A percentile compares a stretch with the other conserved stretches of the same genome.
These are phyloP conservation scores for Amblyjoppa proteus DNA, from an alignment of 2,888 invertebrate species.

Conservation along the genomic window DNA sequence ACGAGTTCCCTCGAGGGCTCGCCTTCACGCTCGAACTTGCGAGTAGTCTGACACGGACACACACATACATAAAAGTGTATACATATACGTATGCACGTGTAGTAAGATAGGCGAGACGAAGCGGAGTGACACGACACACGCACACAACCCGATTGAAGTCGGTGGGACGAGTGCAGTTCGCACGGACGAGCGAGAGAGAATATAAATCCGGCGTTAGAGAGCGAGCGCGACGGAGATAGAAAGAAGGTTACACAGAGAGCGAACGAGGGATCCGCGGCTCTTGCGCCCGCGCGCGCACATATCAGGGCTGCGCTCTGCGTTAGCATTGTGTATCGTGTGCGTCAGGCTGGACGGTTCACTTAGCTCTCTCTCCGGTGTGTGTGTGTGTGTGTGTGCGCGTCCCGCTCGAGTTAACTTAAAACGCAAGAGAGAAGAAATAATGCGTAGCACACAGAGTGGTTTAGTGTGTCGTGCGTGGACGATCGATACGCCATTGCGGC, in stretches of 20 bases:
- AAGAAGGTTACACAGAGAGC: slow-evolving; percentile 6
- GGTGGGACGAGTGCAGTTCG: slow-evolving; percentile 50
- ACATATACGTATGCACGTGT: slow-evolving; percentile 28
- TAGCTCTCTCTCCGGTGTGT: slow-evolving; percentile 56
- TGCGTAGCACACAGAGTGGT: slow-evolving; percentile 78
- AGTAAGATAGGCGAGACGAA: slow-evolving; percentile 64
- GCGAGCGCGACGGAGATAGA: slow-evolving; percentile 16
- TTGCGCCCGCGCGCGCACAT: slow-evolving; percentile 69
- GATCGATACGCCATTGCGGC: slow-evolving; percentile 83
- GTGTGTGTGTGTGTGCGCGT: slow-evolving; percentile 17
- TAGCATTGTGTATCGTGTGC: slow-evolving; percentile 73
- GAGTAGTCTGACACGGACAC: slow-evolving; percentile 20
- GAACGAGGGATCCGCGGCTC: slow-evolving; percentile 56
- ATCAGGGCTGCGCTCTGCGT: slow-evolving; percentile 67
- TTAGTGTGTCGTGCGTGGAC: slow-evolving; percentile 76
- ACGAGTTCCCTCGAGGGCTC: slow-evolving; percentile 62
- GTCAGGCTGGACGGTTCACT: slow-evolving; percentile 74
- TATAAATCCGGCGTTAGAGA: slow-evolving; percentile 28
- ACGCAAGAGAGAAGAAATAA: slow-evolving; percentile 69
- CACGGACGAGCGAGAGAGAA: slow-evolving; percentile 47
- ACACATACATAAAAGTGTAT: neutral
- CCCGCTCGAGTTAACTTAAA: slow-evolving; percentile 27
- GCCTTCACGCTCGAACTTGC: slow-evolving; percentile 52
- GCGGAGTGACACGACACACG: slow-evolving; percentile 63
- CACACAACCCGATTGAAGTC: slow-evolving; percentile 36